phyloP scores from a whole-genome alignment of 2,113 vertebrate species.

The Chaetorhynchus papuensis region DNA sequence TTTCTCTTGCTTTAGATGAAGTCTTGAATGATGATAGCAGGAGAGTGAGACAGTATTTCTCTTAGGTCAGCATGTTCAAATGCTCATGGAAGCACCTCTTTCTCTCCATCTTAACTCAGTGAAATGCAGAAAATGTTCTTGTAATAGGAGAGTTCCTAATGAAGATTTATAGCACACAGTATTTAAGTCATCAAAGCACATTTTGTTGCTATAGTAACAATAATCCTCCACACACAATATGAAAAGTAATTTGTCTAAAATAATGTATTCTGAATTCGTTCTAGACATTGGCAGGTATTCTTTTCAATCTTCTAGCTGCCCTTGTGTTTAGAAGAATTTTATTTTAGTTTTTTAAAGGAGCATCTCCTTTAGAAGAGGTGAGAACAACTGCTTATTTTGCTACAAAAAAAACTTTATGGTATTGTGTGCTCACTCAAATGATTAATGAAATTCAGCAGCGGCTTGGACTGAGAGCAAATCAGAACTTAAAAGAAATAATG shows the following conservation, averaged over 20 bases:
- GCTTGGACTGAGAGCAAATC: background rate
- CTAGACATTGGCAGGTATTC: background rate
- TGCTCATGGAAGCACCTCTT: background rate
- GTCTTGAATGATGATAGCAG: background rate
- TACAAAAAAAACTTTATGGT: background rate
- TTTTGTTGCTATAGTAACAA: conserved; percentile 13
- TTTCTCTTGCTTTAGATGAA: background rate
- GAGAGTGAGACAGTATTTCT: background rate
- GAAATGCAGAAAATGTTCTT: background rate
- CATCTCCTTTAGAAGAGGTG: background rate
- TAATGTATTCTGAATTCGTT: background rate
- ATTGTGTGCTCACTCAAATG: background rate
- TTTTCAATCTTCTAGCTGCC: background rate
- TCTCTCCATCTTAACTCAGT: background rate
- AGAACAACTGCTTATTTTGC: background rate
- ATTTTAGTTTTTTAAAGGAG: background rate
- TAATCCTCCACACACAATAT: background rate
- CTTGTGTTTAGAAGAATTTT: background rate
- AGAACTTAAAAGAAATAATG: background rate
- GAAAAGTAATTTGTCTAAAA: background rate
- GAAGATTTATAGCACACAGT: background rate
- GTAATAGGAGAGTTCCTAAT: background rate
- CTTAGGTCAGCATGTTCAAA: background rate
- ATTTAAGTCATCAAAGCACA: background rate
- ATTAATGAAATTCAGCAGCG: background rate